Base-by-base conservation (phyloP, 2,888 invertebrate species). In the Lymantria monacha region DNA sequence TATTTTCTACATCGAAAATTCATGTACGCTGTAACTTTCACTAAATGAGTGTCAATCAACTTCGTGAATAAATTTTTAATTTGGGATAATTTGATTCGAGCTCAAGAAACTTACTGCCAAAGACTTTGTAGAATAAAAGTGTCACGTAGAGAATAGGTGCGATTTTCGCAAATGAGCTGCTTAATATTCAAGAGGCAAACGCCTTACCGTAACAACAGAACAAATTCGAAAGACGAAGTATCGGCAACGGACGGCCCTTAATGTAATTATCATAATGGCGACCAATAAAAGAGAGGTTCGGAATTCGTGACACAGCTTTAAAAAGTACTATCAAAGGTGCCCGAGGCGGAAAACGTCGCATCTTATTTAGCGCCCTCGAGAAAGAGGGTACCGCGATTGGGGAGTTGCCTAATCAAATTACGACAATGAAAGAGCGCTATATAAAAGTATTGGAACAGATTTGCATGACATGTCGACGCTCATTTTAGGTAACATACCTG, bases 261-360 rank as follows among this genome's bases (percentile, higher is more conserved):
- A 90, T 82, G 84, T 84, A 89, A 91, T 90, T 90, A 89, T 87
- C 87, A 88, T 89, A 90, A 91, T 90, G 86, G 83, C 83, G 83
- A 84, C 87, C 88, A 88, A 89, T 90, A 89, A 89, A 90, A 87
- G 87, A 81, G 85, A 86, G 83, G 83, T 87, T 83, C 83, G 72
- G 79, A 85, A 86, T 87, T 88, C 86, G 85, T 85, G 86, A 87
- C 86, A 77, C 80, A 83, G 88, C 85, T 88, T 87, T 87, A 85
- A 86, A 87, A 87, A 87, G 85, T 87, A 85, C 85, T 85, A 87
- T 87, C 86, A 87, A 87, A 88, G 85, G 83, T 88, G 86, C 86
- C 84, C 76, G 74, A 83, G 86, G 88, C 88, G 85, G 85, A 85
- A 88, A 88, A 89, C 83, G 87, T 86, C 88, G 86, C 79, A 84